Percentiles rank a stretch among this genome's conserved stretches.
These are phyloP conservation scores for Melanogrammus aeglefinus DNA, from an alignment of 2,797 vertebrate species.

Conservation along the genomic window DNA sequence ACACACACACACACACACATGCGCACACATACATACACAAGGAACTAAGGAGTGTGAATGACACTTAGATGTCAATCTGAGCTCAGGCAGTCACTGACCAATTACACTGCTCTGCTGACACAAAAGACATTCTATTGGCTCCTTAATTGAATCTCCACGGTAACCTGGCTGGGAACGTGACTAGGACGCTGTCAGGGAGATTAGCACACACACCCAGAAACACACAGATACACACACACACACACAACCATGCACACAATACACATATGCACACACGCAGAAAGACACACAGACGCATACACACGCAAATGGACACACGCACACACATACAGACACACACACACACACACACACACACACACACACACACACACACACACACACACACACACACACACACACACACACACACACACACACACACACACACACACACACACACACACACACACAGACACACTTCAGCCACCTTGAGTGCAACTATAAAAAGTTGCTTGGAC, in stretches of 20 bases:
- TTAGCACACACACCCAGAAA: conserved; percentile 34
- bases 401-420: conserved; percentile 7
- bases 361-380: conserved; percentile 12
- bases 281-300: conserved; percentile 11
- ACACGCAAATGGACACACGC: not conserved
- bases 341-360: conserved; percentile 15
- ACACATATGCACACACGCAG: conserved; percentile 4
- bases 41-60: conserved; percentile 6
- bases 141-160: conserved; percentile 49
- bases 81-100: conserved; percentile 54
- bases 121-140: conserved; percentile 55
- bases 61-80: conserved; percentile 58
- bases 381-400: not conserved
- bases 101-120: conserved; percentile 56
- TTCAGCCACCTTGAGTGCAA: not conserved
- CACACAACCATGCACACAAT: conserved; percentile 14
- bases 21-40: not conserved
- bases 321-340: not conserved
- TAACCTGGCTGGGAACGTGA: conserved; percentile 62
- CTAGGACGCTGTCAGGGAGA: conserved; percentile 49
- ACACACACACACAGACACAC: conserved; percentile 1
- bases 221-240: conserved; percentile 21
- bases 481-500: not conserved
- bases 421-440: not conserved
- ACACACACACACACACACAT: not conserved